Evolutionary conservation across 2,113 vertebrate genomes (phyloP), one percentile per base, ranked within the genome.

Genomic region (Jaculus jaculus): DNA sequence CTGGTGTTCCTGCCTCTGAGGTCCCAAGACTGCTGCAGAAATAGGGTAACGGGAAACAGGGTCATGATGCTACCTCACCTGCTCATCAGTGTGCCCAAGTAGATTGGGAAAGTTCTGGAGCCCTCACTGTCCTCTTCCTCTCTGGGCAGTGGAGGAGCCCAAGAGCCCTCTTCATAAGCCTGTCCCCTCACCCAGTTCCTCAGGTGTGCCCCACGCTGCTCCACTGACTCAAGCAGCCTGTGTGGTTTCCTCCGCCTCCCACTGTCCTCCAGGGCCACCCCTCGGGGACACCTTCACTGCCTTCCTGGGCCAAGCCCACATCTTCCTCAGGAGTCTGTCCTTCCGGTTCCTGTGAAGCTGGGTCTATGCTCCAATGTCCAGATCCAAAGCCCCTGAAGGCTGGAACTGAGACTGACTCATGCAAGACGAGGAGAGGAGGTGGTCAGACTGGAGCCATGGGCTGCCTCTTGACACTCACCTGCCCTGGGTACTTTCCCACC

Each of bases 391-490:
- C 60, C 75, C 71, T 86, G 68, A 15, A 37, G 82, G 65, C 32
- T 47, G 54, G 54, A 54, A 54, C 21, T 30, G 17, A 7, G 30
- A 16, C 65, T 68, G 39, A 17, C 4, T 12, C 21, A 54, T 15
- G 32, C 2, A 1, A 85, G 51, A 61, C 5, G 42, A 47, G 42
- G 42, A 85, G 51, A 34, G 37, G 72, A 68, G 34, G 37, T 10
- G 18, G 61, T 15, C 2, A 13, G 58, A 1, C 11, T 0, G 54
- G 39, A 63, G 85, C 24, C 37, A 23, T 9, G 0, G 0, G n/a
- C 32, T 37, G 8, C 51, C 63, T 23, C 16, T 10, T 12, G 13
- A 28, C 0, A 0, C 5, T 15, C 5, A 15, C 18, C 47, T 24
- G 13, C 39, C 32, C 24, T n/a, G 42, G 73, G 21, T 20, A 58